Percentiles rank a stretch among this genome's conserved stretches.
Conservation (phyloP, 2,113 vertebrate species). For the Otis tarda region DNA sequence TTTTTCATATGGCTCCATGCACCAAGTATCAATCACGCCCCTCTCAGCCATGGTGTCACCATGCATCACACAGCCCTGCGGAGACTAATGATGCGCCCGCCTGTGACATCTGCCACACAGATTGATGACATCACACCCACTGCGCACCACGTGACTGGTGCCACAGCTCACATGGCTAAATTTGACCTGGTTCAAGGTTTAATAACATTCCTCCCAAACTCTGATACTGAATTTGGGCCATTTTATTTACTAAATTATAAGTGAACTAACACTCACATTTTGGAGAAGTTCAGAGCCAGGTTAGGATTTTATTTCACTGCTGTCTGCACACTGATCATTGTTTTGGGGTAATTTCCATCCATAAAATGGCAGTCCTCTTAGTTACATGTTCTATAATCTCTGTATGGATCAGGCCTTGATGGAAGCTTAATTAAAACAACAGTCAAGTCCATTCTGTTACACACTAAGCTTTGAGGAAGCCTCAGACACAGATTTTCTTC, state of each 20-base stretch:
- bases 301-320: neutral
- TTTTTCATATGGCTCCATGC: constrained; percentile 47
- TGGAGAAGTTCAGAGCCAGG: neutral
- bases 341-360: neutral
- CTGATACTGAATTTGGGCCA: neutral
- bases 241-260: neutral
- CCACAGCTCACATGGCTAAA: neutral
- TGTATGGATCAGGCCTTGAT: neutral
- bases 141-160: neutral
- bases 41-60: constrained; percentile 2
- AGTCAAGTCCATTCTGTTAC: neutral
- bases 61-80: neutral
- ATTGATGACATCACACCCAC: neutral
- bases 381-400: neutral
- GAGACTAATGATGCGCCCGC: constrained; percentile 10
- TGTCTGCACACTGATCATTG: neutral
- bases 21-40: constrained; percentile 32
- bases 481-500: neutral
- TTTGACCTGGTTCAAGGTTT: neutral
- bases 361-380: neutral
- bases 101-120: constrained; percentile 10
- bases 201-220: too few relatives aligned
- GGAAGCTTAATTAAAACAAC: constrained; percentile 31
- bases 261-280: neutral
- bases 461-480: neutral